Evolutionary conservation across 37 sponge, comb jelly and placozoan genomes (phyloP), one percentile per base, ranked within the genome.

Genomic region (Chondrosia reniformis): DNA sequence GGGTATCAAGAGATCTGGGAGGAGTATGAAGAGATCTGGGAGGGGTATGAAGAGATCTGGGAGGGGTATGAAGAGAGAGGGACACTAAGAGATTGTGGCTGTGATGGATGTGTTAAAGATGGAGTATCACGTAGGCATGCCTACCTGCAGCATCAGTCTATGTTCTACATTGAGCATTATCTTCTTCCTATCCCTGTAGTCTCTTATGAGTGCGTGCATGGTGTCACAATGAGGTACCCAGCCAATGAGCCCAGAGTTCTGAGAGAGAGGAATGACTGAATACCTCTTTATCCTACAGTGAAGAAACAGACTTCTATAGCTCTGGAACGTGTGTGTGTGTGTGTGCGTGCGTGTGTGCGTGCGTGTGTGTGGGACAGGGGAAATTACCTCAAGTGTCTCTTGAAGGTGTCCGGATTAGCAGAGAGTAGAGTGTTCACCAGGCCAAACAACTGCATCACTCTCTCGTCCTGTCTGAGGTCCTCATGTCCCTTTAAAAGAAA

Each of bases 161-260:
- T 95, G 96, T 56, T 97, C 99, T 24, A 97, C 84, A 58, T 92
- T 94, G 34, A 95, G 76, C 79, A 92, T 88, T 62, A 97, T 87
- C 79, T 88, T 94, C 75, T 89, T 92, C 87, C 88, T 95, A 52
- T 95, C 99, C 40, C 99, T 77, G 59, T 92, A 95, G 80, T 97
- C 99, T 86, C 93, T 81, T 34, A 97, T 95, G 58, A 97, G 86
- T 19, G 93, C 86, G 84, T 97, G 99, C 71, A 97, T 85, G 30
- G 99, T 97, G 79, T 97, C 99, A 74, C 95, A 95, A 81, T 94
- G 95, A 17, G 99, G 95, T 21, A 95, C 93, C 99, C 99, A 97
- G 42, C 99, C 95, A 55, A 92, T 94, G 75, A 97, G 87, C 0
- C 99, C 99, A 54, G 99, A 97, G 75, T 97, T 95, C 0, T 95